Conservation (phyloP, 2,888 invertebrate species). For the Pristionchus arcanus region DNA sequence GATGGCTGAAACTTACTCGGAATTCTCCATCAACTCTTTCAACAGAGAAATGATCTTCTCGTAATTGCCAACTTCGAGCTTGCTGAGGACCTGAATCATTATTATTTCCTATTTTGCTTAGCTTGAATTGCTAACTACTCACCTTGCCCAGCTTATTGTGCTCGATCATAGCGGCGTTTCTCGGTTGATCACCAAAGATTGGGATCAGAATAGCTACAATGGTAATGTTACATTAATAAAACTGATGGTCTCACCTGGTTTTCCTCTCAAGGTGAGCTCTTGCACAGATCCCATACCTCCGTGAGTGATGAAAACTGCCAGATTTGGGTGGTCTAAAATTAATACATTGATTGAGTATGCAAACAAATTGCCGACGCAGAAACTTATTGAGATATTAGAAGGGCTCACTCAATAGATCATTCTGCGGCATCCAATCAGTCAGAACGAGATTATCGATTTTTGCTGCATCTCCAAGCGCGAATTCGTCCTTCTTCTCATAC, state of each 20-base stretch:
- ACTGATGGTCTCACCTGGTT: background rate
- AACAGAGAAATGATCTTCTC: background rate
- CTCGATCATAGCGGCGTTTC: constrained; percentile 4
- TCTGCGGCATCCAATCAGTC: constrained; percentile 32
- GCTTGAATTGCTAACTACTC: background rate
- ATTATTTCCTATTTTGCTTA: background rate
- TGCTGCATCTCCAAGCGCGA: background rate
- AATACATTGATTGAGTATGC: no score
- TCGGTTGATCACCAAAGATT: background rate
- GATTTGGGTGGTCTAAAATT: background rate
- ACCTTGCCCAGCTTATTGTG: constrained; percentile 21
- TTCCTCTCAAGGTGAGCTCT: background rate
- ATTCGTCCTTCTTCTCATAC: constrained; percentile 38
- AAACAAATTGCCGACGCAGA: no score
- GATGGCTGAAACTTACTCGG: background rate
- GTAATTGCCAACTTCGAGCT: background rate
- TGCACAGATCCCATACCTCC: constrained; percentile 6
- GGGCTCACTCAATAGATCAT: constrained; percentile 12
- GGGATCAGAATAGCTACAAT: constrained; percentile 9
- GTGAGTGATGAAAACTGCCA: constrained; percentile 1
- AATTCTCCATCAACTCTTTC: constrained; percentile 24
- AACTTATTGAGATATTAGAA: no score
- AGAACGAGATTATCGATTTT: constrained; percentile 12
- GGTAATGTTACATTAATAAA: no score
- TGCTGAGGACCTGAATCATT: background rate